Base-by-base conservation (phyloP, 2,797 vertebrate species). In the Geotria australis region DNA sequence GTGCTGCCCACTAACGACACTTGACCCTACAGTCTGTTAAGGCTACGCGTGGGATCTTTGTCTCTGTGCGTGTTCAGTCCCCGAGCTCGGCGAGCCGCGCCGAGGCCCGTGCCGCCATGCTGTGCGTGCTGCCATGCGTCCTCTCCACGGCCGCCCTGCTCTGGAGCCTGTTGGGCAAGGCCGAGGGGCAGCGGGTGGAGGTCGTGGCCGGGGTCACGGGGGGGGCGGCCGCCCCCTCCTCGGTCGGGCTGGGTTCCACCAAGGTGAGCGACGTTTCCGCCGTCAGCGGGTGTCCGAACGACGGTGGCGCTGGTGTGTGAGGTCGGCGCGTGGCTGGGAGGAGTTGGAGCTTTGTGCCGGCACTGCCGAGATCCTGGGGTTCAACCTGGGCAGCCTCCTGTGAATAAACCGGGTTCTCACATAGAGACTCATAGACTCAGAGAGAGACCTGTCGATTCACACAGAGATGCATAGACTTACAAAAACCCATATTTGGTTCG, bases 71-170 rank as follows among this genome's bases (percentile, higher is more conserved):
- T 38, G 24, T n/a, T n/a, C 24, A 38, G 24, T 38, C 24, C 24
- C 24, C 24, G 5, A 38, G 24, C 5, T 38, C 24, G 24, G 24
- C 24, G 38, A 38, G 24, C 24, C 24, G 24, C 38, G 24, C 24
- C 7, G 88, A 98, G 70, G 89, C 86, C 7, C 86, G 89, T 47
- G 81, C 78, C 57, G 88, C 86, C 15, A 91, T 95, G 64, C 77
- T 98, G 2, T 96, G 85, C 12, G 86, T 96, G 63, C 78, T 96
- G 59, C 86, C 91, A 66, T 84, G 88, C 72, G 95, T 98, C 66
- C 85, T 98, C 85, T 85, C 88, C 2, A 95, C 91, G 1, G 91
- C 96, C 66, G 93, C 88, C 1, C 66, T 93, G 63, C 76, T 98
- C 11, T 98, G 89, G 89, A 91, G 79, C 57, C 70, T 93, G 56